phyloP scores from a whole-genome alignment of 2,797 vertebrate genomes.

The Microctenopoma lineatum region DNA sequence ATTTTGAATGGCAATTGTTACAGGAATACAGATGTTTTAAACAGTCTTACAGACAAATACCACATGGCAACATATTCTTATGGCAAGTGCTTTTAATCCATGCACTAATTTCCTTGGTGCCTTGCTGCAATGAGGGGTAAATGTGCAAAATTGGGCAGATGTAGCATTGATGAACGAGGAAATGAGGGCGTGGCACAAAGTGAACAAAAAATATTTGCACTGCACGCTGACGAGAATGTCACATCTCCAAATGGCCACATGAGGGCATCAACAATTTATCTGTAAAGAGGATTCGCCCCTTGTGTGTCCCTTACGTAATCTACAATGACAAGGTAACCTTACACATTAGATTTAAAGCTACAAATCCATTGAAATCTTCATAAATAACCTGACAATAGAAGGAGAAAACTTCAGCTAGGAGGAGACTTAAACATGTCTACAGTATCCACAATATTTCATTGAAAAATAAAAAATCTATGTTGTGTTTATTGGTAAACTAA shows the following conservation, averaged over 20 bases:
- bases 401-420: too few species aligned
- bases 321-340: not conserved
- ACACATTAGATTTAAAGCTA: not conserved
- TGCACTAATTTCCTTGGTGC: not conserved
- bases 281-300: constrained; percentile 13
- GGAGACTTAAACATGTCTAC: too few species aligned
- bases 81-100: not conserved
- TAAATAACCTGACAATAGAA: not conserved
- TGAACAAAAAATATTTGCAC: not conserved
- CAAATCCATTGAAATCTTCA: not conserved
- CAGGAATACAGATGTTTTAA: not conserved
- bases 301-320: not conserved
- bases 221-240: not conserved
- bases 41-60: not conserved
- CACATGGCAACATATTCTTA: too few species aligned
- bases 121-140: not conserved
- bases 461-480: too few species aligned
- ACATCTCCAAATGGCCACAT: constrained; percentile 33
- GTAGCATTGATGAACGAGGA: not conserved
- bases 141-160: not conserved
- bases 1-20: not conserved
- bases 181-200: not conserved
- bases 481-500: too few species aligned
- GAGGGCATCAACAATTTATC: constrained; percentile 57
- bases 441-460: too few species aligned